Evolutionary conservation across 2,888 invertebrate genomes (phyloP).

Genomic region (Syrphus vitripennis): DNA sequence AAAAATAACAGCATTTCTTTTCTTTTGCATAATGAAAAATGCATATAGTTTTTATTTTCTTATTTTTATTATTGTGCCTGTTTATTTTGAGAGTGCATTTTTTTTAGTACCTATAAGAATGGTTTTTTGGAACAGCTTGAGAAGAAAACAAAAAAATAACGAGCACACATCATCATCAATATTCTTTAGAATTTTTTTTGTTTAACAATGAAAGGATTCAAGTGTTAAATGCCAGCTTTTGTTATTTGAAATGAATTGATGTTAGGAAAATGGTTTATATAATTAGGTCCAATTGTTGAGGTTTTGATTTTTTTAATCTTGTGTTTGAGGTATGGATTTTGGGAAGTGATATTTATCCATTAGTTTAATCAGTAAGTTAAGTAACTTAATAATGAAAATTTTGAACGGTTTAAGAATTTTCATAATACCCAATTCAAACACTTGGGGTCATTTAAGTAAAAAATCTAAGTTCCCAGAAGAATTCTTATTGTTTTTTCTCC

Average conservation of each 20-base stretch:
- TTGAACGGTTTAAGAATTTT: no score
- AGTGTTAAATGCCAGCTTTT: not conserved
- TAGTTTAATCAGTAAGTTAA: no score
- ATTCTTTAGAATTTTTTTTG: not conserved
- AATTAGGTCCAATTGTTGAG: not conserved
- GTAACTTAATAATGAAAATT: no score
- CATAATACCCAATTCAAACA: no score
- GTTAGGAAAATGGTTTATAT: not conserved
- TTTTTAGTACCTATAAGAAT: slow-evolving; percentile 16
- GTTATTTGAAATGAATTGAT: not conserved
- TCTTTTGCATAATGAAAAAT: slow-evolving; percentile 47
- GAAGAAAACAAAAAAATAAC: not conserved
- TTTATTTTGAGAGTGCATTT: slow-evolving; percentile 29
- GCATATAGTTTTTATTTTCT: slow-evolving; percentile 47
- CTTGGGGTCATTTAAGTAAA: no score
- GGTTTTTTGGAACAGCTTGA: slow-evolving; percentile 1
- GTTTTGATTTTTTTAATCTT: not conserved
- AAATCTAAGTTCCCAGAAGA: no score
- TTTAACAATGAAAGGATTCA: not conserved
- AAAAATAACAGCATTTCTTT: slow-evolving; percentile 46
- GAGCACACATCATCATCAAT: not conserved
- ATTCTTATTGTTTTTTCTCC: no score
- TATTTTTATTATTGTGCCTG: not conserved
- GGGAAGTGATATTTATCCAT: no score
- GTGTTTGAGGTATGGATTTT: no score